These are phyloP conservation scores for Mungos mungo DNA, from an alignment of 2,113 vertebrate genomes.

Conservation along the genomic window DNA sequence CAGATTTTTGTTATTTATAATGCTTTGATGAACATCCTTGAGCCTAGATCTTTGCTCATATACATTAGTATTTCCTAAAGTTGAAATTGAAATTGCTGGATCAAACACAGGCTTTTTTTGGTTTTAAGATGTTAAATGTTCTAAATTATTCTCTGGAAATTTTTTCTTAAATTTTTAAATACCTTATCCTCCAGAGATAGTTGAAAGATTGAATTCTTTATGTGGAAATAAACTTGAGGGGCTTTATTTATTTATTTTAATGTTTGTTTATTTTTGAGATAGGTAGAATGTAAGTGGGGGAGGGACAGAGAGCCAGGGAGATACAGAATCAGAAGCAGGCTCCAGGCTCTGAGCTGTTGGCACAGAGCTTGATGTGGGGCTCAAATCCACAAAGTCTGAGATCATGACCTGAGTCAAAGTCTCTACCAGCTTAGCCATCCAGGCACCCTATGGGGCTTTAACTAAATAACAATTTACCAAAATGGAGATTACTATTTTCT, in stretches of 20 bases:
- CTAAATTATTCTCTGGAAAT: neutral
- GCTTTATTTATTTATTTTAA: neutral
- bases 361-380: no score
- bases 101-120: neutral
- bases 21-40: neutral
- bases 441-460: neutral
- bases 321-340: no score
- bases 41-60: conserved; percentile 4
- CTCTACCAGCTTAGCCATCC: no score
- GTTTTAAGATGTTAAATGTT: neutral
- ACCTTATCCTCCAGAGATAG: neutral
- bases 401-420: no score
- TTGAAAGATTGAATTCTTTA: conserved; percentile 23
- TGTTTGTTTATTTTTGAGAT: no score
- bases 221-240: conserved; percentile 7
- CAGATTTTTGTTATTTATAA: conserved; percentile 14
- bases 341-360: no score
- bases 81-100: neutral
- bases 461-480: neutral
- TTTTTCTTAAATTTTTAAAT: conserved; percentile 29
- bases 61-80: neutral
- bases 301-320: no score
- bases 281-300: no score
- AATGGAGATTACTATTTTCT: conserved; percentile 13
- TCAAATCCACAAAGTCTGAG: no score